A percentile compares a stretch with the other conserved stretches of the same genome.
phyloP scores from a whole-genome alignment of 1,140 invertebrate species.

The Geopemphigus sp. region DNA sequence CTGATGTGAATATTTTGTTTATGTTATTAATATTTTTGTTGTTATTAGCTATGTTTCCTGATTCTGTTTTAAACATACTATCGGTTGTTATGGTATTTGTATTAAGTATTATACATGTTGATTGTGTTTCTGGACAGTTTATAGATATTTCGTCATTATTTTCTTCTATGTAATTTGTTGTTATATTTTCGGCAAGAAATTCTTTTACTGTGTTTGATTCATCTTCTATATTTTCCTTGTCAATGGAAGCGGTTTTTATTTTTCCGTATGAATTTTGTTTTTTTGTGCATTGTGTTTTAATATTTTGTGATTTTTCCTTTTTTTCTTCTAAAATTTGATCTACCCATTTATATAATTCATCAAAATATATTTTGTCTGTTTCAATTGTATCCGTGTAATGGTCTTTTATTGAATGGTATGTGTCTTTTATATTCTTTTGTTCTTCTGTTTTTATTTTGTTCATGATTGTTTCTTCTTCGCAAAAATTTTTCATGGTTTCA shows the following conservation, averaged over 20 bases:
- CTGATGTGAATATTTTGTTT: no score
- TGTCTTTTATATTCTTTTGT: not conserved
- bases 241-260: not conserved
- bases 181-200: not conserved
- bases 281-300: not conserved
- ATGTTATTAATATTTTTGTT: no score
- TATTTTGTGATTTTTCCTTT: not conserved
- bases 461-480: not conserved
- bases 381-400: not conserved
- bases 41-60: no score
- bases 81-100: no score
- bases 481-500: not conserved
- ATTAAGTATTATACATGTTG: not conserved
- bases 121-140: not conserved
- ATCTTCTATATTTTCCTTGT: conserved; percentile 15
- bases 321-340: conserved; percentile 24
- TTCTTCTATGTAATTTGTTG: not conserved
- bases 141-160: not conserved
- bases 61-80: no score
- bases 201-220: not conserved
- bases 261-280: not conserved
- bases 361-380: conserved; percentile 10
- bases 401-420: not conserved
- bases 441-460: not conserved
- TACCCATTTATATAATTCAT: conserved; percentile 18